Percentiles rank a stretch among this genome's conserved stretches.
These are phyloP conservation scores for Stratiolaelaps scimitus DNA, from an alignment of 1,140 invertebrate genomes.

Conservation along the genomic window DNA sequence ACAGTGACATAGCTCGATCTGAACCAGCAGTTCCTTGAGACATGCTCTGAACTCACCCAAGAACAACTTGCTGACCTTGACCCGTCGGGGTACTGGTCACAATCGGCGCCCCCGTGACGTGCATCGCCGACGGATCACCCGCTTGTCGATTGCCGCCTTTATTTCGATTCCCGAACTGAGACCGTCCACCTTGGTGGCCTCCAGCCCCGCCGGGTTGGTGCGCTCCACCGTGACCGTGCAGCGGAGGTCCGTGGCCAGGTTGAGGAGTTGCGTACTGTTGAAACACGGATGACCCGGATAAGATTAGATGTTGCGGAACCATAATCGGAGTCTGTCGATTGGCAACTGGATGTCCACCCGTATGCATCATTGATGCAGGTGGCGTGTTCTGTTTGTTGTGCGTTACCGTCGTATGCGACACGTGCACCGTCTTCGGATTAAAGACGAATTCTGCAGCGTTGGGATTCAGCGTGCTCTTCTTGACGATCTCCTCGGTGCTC, in stretches of 20 bases:
- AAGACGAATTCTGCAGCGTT: constrained; percentile 18
- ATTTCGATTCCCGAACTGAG: neutral
- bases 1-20: neutral
- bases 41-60: no score
- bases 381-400: constrained; percentile 1
- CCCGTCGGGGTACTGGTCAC: neutral
- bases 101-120: constrained; percentile 12
- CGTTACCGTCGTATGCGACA: constrained; percentile 1
- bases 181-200: no score
- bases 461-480: constrained; percentile 22
- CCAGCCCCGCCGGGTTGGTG: neutral
- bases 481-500: constrained; percentile 24
- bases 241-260: neutral
- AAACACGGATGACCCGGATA: neutral
- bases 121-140: constrained; percentile 4
- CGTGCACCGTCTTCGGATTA: neutral
- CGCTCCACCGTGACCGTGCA: neutral
- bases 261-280: neutral
- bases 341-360: neutral
- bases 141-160: constrained; percentile 24
- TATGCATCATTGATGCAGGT: neutral
- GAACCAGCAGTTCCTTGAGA: no score
- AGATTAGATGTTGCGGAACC: constrained; percentile 1
- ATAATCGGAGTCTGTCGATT: neutral
- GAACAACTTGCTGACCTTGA: constrained; percentile 8